phyloP scores from a whole-genome alignment of 2,797 vertebrate genomes.

The Gephyroberyx darwinii region DNA sequence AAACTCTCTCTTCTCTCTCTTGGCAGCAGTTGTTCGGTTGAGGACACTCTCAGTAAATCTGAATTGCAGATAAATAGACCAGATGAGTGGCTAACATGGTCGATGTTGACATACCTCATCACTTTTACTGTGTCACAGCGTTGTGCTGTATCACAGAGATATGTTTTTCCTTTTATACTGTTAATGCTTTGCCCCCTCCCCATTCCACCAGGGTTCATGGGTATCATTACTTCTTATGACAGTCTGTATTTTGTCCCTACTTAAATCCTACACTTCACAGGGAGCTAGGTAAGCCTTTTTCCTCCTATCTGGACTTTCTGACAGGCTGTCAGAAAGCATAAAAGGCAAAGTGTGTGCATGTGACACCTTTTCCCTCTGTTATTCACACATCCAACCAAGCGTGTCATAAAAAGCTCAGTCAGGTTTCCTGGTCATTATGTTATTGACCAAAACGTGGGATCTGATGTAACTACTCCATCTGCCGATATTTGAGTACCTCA shows the following conservation, averaged over 20 bases:
- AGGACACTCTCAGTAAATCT: neutral
- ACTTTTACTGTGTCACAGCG: neutral
- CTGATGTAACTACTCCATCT: neutral
- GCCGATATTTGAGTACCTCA: neutral
- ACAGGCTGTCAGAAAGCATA: conserved; percentile 50
- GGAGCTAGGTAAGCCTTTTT: conserved; percentile 17
- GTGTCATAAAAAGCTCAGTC: neutral
- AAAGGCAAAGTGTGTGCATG: conserved; percentile 34
- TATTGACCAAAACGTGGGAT: neutral
- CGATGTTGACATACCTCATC: neutral
- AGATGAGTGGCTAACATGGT: neutral
- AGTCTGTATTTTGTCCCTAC: neutral
- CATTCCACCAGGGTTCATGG: neutral
- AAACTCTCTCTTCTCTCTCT: neutral
- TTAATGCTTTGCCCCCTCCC: neutral
- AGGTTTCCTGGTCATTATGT: neutral
- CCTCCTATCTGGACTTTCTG: conserved; percentile 29
- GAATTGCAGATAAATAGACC: conserved; percentile 12
- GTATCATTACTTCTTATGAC: conserved; percentile 1
- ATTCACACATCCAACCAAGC: conserved; percentile 14
- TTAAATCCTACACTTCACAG: conserved; percentile 6
- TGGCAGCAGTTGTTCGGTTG: neutral
- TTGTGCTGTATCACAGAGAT: conserved; percentile 24
- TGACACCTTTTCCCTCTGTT: conserved; percentile 46
- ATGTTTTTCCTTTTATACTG: conserved; percentile 22